Conservation (phyloP, 2,113 vertebrate species). For the Saguinus imperator region DNA sequence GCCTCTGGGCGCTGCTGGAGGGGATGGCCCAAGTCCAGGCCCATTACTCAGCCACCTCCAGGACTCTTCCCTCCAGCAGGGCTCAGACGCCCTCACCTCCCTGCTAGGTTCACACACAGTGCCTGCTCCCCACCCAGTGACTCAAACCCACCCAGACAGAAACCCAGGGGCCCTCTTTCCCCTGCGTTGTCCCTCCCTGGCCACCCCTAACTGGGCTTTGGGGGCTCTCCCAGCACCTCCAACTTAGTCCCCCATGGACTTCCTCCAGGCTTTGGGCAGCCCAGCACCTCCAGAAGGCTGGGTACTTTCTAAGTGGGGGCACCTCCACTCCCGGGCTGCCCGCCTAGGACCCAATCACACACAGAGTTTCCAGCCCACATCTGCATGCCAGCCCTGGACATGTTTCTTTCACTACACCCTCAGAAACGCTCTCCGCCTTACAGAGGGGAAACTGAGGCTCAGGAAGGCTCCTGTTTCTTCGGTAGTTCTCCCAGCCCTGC, state of each 20-base stretch:
- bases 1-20: background rate
- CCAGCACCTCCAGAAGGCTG: background rate
- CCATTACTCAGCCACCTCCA: background rate
- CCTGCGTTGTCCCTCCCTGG: background rate
- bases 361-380: background rate
- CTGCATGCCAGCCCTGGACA: background rate
- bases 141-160: background rate
- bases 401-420: background rate
- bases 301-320: background rate
- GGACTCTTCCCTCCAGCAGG: background rate
- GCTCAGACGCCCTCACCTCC: background rate
- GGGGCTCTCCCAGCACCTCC: background rate
- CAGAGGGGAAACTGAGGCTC: background rate
- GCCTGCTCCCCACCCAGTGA: background rate
- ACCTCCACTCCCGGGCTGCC: background rate
- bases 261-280: background rate
- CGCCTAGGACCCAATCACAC: background rate
- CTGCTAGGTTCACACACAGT: background rate
- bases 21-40: background rate
- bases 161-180: background rate
- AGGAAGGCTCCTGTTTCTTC: background rate
- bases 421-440: background rate
- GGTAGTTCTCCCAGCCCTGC: background rate
- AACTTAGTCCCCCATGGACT: background rate
- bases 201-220: background rate